Percentiles rank a stretch among this genome's conserved stretches.
Evolutionary conservation across 2,888 invertebrate species (phyloP).

Genomic region (Tipula helvola): DNA sequence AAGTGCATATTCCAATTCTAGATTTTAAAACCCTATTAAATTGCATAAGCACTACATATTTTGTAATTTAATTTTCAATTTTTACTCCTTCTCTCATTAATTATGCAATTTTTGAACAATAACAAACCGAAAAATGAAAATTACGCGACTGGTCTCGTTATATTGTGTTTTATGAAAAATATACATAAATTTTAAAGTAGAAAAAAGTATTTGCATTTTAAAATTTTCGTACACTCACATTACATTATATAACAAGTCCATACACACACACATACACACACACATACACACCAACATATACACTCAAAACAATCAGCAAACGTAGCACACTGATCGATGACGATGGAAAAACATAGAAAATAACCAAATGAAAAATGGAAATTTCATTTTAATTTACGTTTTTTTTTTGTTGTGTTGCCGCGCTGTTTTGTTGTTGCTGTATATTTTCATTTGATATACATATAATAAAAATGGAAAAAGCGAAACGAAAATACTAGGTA

Average conservation of each 20-base stretch:
- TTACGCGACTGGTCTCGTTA: background rate
- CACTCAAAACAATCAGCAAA: background rate
- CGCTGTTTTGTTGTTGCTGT: background rate
- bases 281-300: background rate
- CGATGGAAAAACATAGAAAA: slow-evolving; percentile 7
- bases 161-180: background rate
- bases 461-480: background rate
- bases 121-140: background rate
- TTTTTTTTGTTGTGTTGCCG: background rate
- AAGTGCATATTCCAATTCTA: background rate
- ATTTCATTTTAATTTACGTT: background rate
- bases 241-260: background rate
- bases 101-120: background rate
- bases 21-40: background rate
- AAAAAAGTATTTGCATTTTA: background rate
- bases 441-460: background rate
- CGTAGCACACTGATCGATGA: slow-evolving; percentile 7
- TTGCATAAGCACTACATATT: background rate
- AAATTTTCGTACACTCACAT: background rate
- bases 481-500: background rate
- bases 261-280: background rate
- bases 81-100: background rate
- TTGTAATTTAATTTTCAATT: background rate
- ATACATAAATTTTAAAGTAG: background rate
- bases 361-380: slow-evolving; percentile 6